Evolutionary conservation across 2,888 invertebrate species (phyloP).

Genomic region (Hypomecis punctinalis): DNA sequence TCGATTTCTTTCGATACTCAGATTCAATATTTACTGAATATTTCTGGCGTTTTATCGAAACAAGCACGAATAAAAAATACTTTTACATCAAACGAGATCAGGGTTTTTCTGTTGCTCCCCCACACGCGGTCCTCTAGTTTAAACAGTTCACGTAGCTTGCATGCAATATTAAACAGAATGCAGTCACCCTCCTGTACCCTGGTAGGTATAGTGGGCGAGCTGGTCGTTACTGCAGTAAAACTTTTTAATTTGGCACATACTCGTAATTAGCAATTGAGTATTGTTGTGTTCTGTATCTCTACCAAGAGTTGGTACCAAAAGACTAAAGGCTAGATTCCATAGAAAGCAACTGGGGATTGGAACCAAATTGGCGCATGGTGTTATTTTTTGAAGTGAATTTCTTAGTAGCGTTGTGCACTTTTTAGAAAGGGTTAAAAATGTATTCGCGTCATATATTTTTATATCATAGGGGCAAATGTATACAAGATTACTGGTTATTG

Average conservation of each 20-base stretch:
- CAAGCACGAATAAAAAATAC: slow-evolving; percentile 39
- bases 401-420: too few species aligned
- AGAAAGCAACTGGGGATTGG: too few species aligned
- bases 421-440: too few species aligned
- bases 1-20: slow-evolving; percentile 11
- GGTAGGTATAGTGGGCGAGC: slow-evolving; percentile 22
- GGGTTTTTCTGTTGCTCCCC: slow-evolving; percentile 43
- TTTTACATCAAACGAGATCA: slow-evolving; percentile 48
- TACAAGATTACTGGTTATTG: too few species aligned
- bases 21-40: slow-evolving; percentile 34
- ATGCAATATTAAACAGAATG: slow-evolving; percentile 80
- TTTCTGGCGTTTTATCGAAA: slow-evolving; percentile 20
- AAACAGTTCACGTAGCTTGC: slow-evolving; percentile 75
- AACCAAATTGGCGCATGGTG: too few species aligned
- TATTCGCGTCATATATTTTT: too few species aligned
- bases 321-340: too few species aligned
- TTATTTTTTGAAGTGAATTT: too few species aligned
- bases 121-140: slow-evolving; percentile 57
- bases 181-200: slow-evolving; percentile 57
- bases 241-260: not conserved
- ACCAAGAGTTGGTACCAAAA: too few species aligned
- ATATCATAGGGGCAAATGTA: too few species aligned
- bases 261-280: too few species aligned
- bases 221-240: not conserved
- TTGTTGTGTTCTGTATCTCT: too few species aligned